Evolutionary conservation across 2,113 vertebrate species (phyloP), one percentile per base, ranked within the genome.

Genomic region (Brachyhypopomus occidentalis): DNA sequence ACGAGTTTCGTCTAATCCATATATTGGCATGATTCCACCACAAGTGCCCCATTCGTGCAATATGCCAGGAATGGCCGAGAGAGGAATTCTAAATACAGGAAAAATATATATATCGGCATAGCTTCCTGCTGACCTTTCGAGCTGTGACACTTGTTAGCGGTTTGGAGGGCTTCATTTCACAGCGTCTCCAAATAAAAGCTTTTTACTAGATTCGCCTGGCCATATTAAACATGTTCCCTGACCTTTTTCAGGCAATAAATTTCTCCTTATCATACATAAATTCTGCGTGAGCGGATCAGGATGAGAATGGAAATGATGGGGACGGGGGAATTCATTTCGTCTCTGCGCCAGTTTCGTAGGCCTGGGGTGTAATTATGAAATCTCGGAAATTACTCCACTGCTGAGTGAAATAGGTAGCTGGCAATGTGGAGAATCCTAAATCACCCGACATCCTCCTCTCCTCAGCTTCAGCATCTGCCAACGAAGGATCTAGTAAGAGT

Each of bases 21-120:
- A 88, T 83, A 86, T 85, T 82, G 87, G 90, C 86, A 86, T 85
- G 79, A 75, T 90, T 84, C 71, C 87, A 78, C 77, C 79, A 88
- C 83, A 82, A 77, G 85, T 86, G 87, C 86, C 86, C 84, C 71
- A 90, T 90, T 91, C 88, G 87, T 84, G 86, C 85, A 71, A 30
- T 17, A 55, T 78, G 87, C 90, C 88, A 84, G 45, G 78, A 84
- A 86, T 89, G 89, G n/a, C n/a, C 20, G 2, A 38, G 34, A 69
- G 2, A 41, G 36, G 36, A 70, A 41, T 70, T 70, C 36, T 70
- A 41, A 70, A 41, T 38, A n/a, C 11, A 8, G 9, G 16, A 84
- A 63, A 75, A 77, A 67, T 41, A 70, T n/a, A 70, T 36, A 67
- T 34, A 30, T 19, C 4, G 7, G 64, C 17, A 2, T 14, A 8